A percentile compares a stretch with the other conserved stretches of the same genome.
These are phyloP conservation scores for Arizona elegans DNA, from an alignment of 2,113 vertebrate genomes.

Conservation along the genomic window DNA sequence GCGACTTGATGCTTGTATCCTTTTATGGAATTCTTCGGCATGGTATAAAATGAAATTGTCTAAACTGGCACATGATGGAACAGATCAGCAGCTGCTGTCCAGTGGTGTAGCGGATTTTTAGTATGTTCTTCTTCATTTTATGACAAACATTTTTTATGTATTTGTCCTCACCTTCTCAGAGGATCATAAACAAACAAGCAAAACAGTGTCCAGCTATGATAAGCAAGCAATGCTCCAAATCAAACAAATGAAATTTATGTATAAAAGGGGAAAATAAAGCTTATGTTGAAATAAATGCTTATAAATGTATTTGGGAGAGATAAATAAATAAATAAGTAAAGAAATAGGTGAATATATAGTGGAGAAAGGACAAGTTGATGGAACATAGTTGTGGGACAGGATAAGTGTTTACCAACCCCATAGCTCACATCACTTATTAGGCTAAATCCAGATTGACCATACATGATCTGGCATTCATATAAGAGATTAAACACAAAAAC, in stretches of 20 bases:
- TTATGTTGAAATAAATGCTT: not conserved
- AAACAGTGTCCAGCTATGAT: not conserved
- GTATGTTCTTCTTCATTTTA: not conserved
- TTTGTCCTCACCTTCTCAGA: conserved; percentile 15
- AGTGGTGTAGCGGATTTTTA: fast-evolving
- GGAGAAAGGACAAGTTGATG: not conserved
- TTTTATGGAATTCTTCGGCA: not conserved
- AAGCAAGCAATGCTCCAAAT: not conserved
- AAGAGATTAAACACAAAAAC: not conserved
- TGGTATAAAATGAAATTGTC: not conserved
- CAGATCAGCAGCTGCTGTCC: not conserved
- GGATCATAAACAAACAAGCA: not conserved
- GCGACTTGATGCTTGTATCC: not conserved
- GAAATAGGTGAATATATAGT: not conserved
- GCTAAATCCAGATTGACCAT: not conserved
- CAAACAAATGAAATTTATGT: conserved; percentile 4
- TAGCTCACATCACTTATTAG: not conserved
- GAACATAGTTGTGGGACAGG: not conserved
- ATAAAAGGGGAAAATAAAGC: not conserved
- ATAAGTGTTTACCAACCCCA: not conserved
- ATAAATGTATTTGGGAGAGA: conserved; percentile 32
- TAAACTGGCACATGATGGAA: not conserved
- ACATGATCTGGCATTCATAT: not conserved
- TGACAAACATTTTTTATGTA: not conserved
- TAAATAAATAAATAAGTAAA: not conserved